A percentile compares a stretch with the other conserved stretches of the same genome.
Conservation (phyloP, 2,113 vertebrate species). For the Alces alces region DNA sequence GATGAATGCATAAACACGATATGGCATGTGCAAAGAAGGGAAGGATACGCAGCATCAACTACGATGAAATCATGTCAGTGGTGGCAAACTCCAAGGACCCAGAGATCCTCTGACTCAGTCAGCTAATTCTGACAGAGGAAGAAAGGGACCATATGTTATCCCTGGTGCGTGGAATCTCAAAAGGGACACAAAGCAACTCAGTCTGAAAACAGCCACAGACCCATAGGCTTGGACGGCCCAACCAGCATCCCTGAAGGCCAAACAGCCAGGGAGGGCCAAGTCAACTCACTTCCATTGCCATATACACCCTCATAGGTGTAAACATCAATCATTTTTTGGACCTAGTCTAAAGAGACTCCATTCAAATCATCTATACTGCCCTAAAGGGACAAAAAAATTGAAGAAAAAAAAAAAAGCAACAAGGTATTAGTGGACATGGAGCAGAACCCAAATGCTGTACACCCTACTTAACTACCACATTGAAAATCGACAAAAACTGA, state of each 20-base stretch:
- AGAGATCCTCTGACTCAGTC: no score
- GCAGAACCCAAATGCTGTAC: neutral
- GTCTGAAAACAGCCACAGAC: no score
- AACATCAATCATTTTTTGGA: neutral
- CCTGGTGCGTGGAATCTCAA: no score
- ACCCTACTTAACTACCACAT: neutral
- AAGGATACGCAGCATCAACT: rapidly evolving
- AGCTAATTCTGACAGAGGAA: no score
- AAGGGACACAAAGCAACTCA: no score
- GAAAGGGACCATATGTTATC: no score
- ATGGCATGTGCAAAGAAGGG: neutral
- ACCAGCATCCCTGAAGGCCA: neutral
- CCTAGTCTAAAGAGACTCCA: neutral
- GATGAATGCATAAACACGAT: neutral
- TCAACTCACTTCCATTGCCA: neutral
- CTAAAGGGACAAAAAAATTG: neutral
- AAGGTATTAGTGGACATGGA: neutral
- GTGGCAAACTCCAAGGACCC: no score
- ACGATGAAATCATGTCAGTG: neutral
- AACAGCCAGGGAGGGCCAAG: neutral
- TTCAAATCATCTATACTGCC: neutral
- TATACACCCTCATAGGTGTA: neutral
- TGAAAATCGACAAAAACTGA: neutral
- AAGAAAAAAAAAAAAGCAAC: neutral
- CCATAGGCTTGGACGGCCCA: neutral